Base-by-base conservation (phyloP, 1,140 invertebrate species). In the Bombus picipes region DNA sequence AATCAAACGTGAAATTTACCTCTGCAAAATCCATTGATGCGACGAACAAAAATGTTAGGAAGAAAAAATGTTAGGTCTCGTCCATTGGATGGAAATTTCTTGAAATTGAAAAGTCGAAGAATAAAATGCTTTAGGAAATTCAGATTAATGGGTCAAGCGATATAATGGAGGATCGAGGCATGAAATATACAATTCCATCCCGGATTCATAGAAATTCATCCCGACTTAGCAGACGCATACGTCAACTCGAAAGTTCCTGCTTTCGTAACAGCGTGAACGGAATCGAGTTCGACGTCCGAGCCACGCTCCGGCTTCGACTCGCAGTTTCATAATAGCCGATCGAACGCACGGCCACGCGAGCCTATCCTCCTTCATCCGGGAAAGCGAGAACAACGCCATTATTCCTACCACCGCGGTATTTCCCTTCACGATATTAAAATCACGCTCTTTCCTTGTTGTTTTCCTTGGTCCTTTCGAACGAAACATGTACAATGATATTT, bases 251-350 rank as follows among this genome's bases (percentile, higher is more conserved):
- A 89, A 89, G 88, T 89, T 89, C 84, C 85, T 83, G 85, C 89
- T 89, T 89, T 89, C 88, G 71, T 87, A 89, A 89, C 66, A 47
- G 8, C 81, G 78, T 79, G 88, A 81, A 59, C 78, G 81, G 70
- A 72, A 65, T 72, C 65, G 81, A 87, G 89, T 90, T 90, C 85
- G 88, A 89, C 37, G 88, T 74, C 88, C 88, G 88, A 70, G 81
- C 68, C 70, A 75, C 68, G 66, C 76, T 88, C 81, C 62, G 83
- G 57, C 87, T 79, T 83, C 75, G 77, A 89, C 83, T 77, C 70
- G 76, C 86, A 70, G 83, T 89, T 89, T 89, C 88, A 88, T 88
- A 89, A 88, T 76, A 75, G 79, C 39, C 87, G 79, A 89, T 89
- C 83, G 88, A 86, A 83, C 87, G 68, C 65, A 83, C 81, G 78